Conservation (phyloP, 2,888 invertebrate species). For the Zaprionus lineosus region DNA sequence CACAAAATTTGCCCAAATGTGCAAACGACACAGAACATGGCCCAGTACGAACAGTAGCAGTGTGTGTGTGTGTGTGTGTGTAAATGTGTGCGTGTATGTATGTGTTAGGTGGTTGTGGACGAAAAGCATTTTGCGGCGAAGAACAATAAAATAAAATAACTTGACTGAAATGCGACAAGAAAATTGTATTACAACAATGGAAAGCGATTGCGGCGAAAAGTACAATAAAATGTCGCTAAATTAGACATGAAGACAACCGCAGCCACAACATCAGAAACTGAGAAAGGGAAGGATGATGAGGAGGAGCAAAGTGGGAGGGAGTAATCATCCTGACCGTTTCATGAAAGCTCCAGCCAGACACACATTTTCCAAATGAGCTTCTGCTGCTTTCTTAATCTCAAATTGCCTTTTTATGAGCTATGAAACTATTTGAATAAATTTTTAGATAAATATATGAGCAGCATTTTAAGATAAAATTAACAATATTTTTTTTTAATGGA, state of each 20-base stretch:
- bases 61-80: neutral
- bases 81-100: constrained; percentile 16
- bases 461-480: no score
- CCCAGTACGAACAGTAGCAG: constrained; percentile 2
- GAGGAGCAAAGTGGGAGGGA: neutral
- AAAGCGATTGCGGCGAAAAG: constrained; percentile 78
- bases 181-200: constrained; percentile 78
- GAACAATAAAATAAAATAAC: constrained; percentile 73
- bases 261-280: constrained; percentile 33
- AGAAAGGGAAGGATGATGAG: neutral
- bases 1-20: constrained; percentile 71
- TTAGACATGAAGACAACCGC: constrained; percentile 81
- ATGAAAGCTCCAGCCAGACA: constrained; percentile 29
- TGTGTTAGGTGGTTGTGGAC: constrained; percentile 16
- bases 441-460: no score
- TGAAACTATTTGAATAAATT: no score
- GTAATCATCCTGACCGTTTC: constrained; percentile 10
- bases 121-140: constrained; percentile 59
- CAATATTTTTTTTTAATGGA: no score
- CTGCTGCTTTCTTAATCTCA: constrained; percentile 4
- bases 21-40: constrained; percentile 69
- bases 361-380: constrained; percentile 24
- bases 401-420: no score
- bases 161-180: constrained; percentile 78
- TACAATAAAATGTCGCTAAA: constrained; percentile 81